Base-by-base conservation (phyloP, 2,797 vertebrate species). In the Sebastes minor region DNA sequence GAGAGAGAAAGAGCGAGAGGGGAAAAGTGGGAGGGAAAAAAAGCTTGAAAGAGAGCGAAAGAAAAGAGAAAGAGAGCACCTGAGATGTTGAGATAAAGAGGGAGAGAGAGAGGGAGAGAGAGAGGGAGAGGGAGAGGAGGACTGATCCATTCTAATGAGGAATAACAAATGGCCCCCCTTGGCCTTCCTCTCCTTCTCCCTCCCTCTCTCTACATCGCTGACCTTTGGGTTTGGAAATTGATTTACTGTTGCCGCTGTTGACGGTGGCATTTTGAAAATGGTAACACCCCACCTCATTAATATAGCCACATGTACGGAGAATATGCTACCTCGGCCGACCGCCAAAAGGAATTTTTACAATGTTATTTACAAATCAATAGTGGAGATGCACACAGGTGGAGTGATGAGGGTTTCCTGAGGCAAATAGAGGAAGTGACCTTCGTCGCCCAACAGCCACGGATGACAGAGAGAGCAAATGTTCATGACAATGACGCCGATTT, bases 231-330 rank as follows among this genome's bases (percentile, higher is more conserved):
- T 95, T 91, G 91, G 87, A 94, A 95, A 96, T 95, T 96, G 95
- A 96, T 96, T 95, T 96, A 96, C 95, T 93, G 94, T 94, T 94
- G 92, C 94, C 80, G 87, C 93, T 83, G 94, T 94, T 94, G 92
- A 95, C 14, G 92, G 89, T 96, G 96, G 95, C 95, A 96, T 96
- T 96, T 96, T 91, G 92, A 94, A 95, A 95, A 95, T 95, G 94
- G 94, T 95, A 95, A 94, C 93, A 93, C 92, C 92, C 87, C 82
- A 84, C 87, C 94, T 96, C 92, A 95, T 96, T 96, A 96, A 95
- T 95, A 93, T 81, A 90, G 91, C 89, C 89, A 92, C 93, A 92
- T 94, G 91, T 87, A 90, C 82, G 74, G 77, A 85, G 89, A 94
- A 92, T 91, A 86, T 90, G 89, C 89, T 89, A 84, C 92, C 89